phyloP scores from a whole-genome alignment of 2,888 invertebrate species.

The Pantelozetes paolii region DNA sequence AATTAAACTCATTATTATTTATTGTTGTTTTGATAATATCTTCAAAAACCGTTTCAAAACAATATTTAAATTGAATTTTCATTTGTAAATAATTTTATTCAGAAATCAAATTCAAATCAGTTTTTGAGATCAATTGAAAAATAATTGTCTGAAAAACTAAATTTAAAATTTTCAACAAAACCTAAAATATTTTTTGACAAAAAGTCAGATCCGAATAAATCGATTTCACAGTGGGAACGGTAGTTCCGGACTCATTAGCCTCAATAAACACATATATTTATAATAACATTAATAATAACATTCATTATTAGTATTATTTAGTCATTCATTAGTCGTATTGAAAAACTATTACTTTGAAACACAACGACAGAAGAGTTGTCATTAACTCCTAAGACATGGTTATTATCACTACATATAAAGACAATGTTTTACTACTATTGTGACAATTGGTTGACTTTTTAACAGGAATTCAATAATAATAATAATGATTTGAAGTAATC shows the following conservation, averaged over 20 bases:
- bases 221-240: neutral
- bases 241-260: conserved; percentile 29
- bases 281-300: no score
- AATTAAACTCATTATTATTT: no score
- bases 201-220: neutral
- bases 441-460: neutral
- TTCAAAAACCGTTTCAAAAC: no score
- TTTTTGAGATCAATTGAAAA: no score
- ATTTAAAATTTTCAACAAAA: neutral
- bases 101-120: no score
- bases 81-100: no score
- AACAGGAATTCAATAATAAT: neutral
- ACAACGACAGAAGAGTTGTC: neutral
- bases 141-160: neutral
- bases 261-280: neutral
- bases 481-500: no score
- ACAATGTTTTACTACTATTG: neutral
- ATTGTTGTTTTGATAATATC: no score
- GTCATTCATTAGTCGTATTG: neutral
- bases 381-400: neutral
- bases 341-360: neutral
- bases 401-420: neutral
- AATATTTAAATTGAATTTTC: no score
- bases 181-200: neutral
- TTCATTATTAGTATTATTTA: neutral